Conservation (phyloP, 2,797 vertebrate species). For the Pangasius mekongensis region DNA sequence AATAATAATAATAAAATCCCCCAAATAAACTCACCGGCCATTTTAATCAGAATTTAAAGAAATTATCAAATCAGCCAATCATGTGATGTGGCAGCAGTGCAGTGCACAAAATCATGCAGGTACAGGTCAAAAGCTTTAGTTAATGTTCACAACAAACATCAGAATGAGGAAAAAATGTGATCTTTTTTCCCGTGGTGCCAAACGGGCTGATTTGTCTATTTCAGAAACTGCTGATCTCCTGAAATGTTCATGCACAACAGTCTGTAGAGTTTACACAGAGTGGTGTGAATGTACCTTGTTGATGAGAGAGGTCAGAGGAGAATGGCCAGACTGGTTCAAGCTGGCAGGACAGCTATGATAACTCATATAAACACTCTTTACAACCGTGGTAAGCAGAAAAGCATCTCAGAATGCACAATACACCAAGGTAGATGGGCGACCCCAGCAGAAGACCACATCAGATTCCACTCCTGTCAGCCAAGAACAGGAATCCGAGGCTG, state of each 20-base stretch:
- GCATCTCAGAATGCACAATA: background rate
- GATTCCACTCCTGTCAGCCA: background rate
- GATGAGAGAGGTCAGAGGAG: background rate
- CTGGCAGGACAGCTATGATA: background rate
- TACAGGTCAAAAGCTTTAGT: background rate
- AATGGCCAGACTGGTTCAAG: background rate
- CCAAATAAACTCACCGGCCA: background rate
- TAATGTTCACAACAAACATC: background rate
- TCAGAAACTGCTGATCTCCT: background rate
- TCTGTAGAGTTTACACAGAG: background rate
- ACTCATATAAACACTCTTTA: background rate
- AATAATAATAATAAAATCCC: background rate
- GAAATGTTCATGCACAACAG: background rate
- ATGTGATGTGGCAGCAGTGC: background rate
- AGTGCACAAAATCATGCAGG: background rate
- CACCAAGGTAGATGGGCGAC: background rate
- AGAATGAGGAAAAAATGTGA: background rate
- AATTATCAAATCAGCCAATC: background rate
- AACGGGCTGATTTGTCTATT: background rate
- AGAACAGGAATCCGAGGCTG: background rate
- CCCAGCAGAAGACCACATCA: background rate
- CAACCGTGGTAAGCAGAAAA: background rate
- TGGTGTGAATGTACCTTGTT: background rate
- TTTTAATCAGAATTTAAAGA: background rate
- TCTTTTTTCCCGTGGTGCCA: no score